These are phyloP conservation scores for Drosophila glabriapex DNA, from an alignment of 2,888 invertebrate genomes.

Conservation along the genomic window DNA sequence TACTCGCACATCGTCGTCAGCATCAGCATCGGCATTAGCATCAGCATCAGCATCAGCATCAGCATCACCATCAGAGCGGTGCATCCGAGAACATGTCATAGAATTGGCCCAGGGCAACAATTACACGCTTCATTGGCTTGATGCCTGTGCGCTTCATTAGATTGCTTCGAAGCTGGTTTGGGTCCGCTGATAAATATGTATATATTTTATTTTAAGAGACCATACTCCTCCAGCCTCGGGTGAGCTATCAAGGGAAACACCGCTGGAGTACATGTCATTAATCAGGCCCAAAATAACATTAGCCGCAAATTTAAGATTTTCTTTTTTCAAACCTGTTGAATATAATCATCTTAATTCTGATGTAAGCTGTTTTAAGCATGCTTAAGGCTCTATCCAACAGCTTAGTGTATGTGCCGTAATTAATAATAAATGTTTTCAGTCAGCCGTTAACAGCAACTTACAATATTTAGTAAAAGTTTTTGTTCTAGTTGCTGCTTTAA, in stretches of 20 bases:
- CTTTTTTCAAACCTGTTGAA: background rate
- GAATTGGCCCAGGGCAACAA: constrained; percentile 51
- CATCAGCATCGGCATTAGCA: background rate
- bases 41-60: constrained; percentile 3
- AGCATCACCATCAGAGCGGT: constrained; percentile 10
- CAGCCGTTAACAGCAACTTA: background rate
- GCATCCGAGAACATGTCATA: constrained; percentile 16
- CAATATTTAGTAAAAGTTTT: background rate
- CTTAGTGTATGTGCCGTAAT: background rate
- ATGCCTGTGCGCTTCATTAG: constrained; percentile 52
- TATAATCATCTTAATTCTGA: background rate
- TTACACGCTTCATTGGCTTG: constrained; percentile 65
- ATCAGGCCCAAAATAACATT: background rate
- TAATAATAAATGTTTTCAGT: background rate
- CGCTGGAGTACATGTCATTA: constrained; percentile 1
- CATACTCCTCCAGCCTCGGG: background rate
- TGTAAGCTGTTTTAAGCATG: background rate
- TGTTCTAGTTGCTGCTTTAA: background rate
- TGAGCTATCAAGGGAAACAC: background rate
- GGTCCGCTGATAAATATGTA: background rate
- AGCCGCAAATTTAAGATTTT: background rate
- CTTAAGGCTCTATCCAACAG: background rate
- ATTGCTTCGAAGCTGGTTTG: constrained; percentile 12
- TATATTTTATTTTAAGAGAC: constrained; percentile 28
- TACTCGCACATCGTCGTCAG: constrained; percentile 5